Evolutionary conservation across 2,113 vertebrate species (phyloP), one percentile per base, ranked within the genome.

Genomic region (Zootoca vivipara): DNA sequence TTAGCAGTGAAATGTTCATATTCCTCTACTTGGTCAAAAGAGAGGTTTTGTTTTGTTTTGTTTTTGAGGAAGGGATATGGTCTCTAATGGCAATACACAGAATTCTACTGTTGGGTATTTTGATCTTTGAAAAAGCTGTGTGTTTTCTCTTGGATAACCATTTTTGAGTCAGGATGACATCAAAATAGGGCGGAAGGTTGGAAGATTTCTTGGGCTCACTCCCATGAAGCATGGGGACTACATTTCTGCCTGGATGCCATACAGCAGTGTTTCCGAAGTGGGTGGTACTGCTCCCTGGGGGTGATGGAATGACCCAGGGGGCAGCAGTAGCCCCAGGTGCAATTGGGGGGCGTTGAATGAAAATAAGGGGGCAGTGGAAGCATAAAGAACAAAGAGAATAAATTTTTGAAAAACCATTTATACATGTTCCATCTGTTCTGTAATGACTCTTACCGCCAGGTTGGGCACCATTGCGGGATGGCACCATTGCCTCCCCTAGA

Each of bases 261-360:
- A 30, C 18, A 9, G 26, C 26, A 69, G 6, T 7, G 1, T 67
- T 62, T 16, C 42, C 42, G 10, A 46, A 46, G 42, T 10, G 46
- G 2, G 46, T 0, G 2, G 10, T 46, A 46, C 46, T 0, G 0
- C 46, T 46, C 9, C 9, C 2, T 2, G 46, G 46, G 0, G 46
- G 46, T 1, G 2, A 9, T 52, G 10, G 10, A 12, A 12, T 52
- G 46, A 52, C 46, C 46, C 46, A 52, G 9, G 46, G 46, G 10
- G 46, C 46, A 10, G 46, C 46, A 52, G 46, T 52, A 52, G 46
- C 46, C 46, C 12, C 10, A 46, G 46, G 46, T 46, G 46, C 46
- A 46, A 46, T 46, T 46, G 2, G 46, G 46, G 46, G 46, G 46
- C 10, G 46, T 52, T 12, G 46, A 52, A 52, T 52, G 10, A 52